Evolutionary conservation across 2,797 vertebrate genomes (phyloP), one percentile per base, ranked within the genome.

Genomic region (Semaprochilodus insignis): DNA sequence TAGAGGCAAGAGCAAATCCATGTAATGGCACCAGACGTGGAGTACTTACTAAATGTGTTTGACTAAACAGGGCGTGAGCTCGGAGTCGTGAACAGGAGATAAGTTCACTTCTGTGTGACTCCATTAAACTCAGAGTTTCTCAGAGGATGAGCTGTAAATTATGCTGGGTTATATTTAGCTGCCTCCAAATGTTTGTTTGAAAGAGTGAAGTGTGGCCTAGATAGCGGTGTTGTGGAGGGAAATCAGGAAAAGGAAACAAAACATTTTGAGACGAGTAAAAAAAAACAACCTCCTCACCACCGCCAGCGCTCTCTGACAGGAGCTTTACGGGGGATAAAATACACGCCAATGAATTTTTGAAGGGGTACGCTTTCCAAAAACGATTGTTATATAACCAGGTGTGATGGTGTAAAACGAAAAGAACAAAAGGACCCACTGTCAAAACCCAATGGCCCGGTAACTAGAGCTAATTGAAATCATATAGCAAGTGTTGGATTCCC

Each of bases 81-180:
- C 60, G 31, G 51, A 65, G 72, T 78, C 25, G 34, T 55, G 71
- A 71, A 78, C 77, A 74, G 73, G 52, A 73, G 75, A 85, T 74
- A 55, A 80, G 83, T 78, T 83, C 65, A 82, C 73, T 77, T 72
- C 70, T 2, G 15, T 74, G 57, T 78, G 75, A 84, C 80, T 87
- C 69, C 51, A 36, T 74, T 74, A 86, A 86, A 82, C 82, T 81
- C 57, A 34, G 81, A 81, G 82, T 86, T 86, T 86, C 79, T 81
- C 82, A 72, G 82, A 88, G 81, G 83, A 86, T 78, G 55, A 63
- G 81, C 81, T 85, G 78, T 86, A 87, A 87, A 86, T 78, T 82
- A 83, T 86, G 78, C 59, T 51, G 48, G 78, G 84, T 81, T 88
- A 88, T 87, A 86, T 87, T 87, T 88, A 88, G 86, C 79, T 72